phyloP scores from a whole-genome alignment of 2,888 invertebrate genomes.

The Megamerina dolium region DNA sequence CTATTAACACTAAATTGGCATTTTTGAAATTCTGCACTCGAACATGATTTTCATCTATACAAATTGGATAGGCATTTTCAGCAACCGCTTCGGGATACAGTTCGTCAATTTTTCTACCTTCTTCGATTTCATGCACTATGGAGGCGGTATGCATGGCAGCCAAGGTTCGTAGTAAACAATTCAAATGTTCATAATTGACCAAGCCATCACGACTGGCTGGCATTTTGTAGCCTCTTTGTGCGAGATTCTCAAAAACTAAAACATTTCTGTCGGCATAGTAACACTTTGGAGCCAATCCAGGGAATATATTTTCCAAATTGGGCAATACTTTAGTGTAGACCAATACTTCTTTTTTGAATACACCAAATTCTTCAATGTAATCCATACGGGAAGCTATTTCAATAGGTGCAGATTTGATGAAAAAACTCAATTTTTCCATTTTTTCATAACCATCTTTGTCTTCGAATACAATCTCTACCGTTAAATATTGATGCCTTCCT shows the following conservation, averaged over 20 bases:
- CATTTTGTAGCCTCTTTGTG: constrained; percentile 37
- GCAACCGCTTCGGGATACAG: constrained; percentile 34
- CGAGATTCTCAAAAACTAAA: constrained; percentile 50
- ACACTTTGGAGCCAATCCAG: constrained; percentile 43
- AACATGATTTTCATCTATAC: constrained; percentile 28
- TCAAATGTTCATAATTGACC: constrained; percentile 46
- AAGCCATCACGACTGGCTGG: constrained; percentile 34
- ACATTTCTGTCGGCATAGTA: constrained; percentile 45
- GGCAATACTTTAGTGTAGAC: constrained; percentile 51
- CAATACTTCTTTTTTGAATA: constrained; percentile 51
- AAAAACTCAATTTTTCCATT: constrained; percentile 46
- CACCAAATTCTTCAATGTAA: constrained; percentile 50
- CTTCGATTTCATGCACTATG: constrained; percentile 45
- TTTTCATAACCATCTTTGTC: constrained; percentile 14
- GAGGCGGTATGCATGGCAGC: constrained; percentile 50
- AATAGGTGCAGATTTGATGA: constrained; percentile 57
- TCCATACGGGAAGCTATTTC: constrained; percentile 51
- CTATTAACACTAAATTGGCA: constrained; percentile 36
- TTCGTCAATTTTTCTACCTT: constrained; percentile 27
- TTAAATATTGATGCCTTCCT: constrained; percentile 39
- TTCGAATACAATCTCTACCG: constrained; percentile 26
- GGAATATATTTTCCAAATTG: constrained; percentile 33
- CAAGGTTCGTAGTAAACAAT: constrained; percentile 43
- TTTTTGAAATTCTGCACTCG: constrained; percentile 35
- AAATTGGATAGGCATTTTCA: constrained; percentile 46